phyloP scores from a whole-genome alignment of 2,888 invertebrate genomes.

The Dryobotodes eremita region DNA sequence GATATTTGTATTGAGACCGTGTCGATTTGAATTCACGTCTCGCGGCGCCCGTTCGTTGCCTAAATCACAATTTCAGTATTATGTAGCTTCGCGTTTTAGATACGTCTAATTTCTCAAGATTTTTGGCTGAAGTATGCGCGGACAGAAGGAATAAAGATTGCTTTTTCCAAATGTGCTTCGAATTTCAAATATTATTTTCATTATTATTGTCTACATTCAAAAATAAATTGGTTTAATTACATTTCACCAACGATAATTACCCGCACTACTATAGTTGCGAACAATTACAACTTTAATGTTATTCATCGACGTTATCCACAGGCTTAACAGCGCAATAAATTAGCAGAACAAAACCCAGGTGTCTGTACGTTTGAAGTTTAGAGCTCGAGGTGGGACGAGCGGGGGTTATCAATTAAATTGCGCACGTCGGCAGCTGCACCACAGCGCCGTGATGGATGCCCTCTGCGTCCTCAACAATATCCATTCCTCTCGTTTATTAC shows the following conservation, averaged over 20 bases:
- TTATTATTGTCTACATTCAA: background rate
- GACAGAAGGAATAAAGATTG: slow-evolving; percentile 50
- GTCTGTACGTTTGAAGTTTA: slow-evolving; percentile 62
- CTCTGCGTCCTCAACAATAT: slow-evolving; percentile 69
- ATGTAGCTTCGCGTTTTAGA: slow-evolving; percentile 58
- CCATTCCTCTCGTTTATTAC: slow-evolving; percentile 74
- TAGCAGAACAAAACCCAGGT: slow-evolving; percentile 61
- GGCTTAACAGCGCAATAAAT: slow-evolving; percentile 57
- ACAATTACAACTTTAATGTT: slow-evolving; percentile 44
- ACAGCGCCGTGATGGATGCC: slow-evolving; percentile 69
- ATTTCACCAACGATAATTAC: slow-evolving; percentile 10
- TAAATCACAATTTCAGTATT: slow-evolving; percentile 73
- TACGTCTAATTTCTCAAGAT: slow-evolving; percentile 71
- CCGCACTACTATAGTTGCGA: slow-evolving; percentile 4
- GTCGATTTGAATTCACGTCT: slow-evolving; percentile 77
- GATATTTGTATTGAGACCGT: slow-evolving; percentile 74
- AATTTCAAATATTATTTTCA: background rate
- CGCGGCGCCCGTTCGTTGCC: slow-evolving; percentile 69
- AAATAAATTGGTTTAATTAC: slow-evolving; percentile 28
- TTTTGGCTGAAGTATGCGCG: slow-evolving; percentile 35
- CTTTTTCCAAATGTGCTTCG: slow-evolving; percentile 1
- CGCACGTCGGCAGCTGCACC: slow-evolving; percentile 68
- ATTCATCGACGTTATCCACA: slow-evolving; percentile 50
- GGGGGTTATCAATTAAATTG: slow-evolving; percentile 72
- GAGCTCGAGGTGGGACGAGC: slow-evolving; percentile 41